phyloP scores from a whole-genome alignment of 2,888 invertebrate genomes.

The Leptura quadrifasciata region DNA sequence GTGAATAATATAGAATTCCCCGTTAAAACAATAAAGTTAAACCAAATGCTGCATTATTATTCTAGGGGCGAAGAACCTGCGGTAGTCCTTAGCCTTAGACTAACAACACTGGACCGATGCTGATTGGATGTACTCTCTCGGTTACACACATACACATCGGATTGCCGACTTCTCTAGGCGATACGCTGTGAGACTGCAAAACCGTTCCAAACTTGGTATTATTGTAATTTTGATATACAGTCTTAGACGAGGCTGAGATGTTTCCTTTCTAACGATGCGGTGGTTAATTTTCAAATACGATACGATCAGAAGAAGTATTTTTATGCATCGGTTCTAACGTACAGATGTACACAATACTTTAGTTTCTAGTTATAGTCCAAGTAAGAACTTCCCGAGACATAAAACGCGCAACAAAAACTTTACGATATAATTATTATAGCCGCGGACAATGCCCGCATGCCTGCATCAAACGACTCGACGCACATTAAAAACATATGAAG shows the following conservation, averaged over 20 bases:
- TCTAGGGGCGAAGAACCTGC: constrained; percentile 35
- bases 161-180: constrained; percentile 33
- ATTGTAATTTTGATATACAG: neutral
- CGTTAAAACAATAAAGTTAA: constrained; percentile 30
- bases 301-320: too few relatives aligned
- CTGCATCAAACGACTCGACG: too few relatives aligned
- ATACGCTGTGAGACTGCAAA: constrained; percentile 33
- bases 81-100: constrained; percentile 29
- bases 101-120: constrained; percentile 34
- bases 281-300: too few relatives aligned
- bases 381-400: too few relatives aligned
- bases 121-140: constrained; percentile 37
- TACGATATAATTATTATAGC: too few relatives aligned
- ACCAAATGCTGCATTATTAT: constrained; percentile 24
- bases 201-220: neutral
- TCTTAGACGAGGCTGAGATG: neutral
- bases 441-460: too few relatives aligned
- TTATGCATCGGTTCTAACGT: too few relatives aligned
- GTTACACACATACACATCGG: constrained; percentile 19
- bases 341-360: too few relatives aligned
- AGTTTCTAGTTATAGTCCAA: too few relatives aligned
- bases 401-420: too few relatives aligned
- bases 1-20: constrained; percentile 3
- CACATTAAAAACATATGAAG: too few relatives aligned
- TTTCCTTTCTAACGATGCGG: too few relatives aligned